Conservation (phyloP, 2,113 vertebrate species). For the Mormyrus lacerda region DNA sequence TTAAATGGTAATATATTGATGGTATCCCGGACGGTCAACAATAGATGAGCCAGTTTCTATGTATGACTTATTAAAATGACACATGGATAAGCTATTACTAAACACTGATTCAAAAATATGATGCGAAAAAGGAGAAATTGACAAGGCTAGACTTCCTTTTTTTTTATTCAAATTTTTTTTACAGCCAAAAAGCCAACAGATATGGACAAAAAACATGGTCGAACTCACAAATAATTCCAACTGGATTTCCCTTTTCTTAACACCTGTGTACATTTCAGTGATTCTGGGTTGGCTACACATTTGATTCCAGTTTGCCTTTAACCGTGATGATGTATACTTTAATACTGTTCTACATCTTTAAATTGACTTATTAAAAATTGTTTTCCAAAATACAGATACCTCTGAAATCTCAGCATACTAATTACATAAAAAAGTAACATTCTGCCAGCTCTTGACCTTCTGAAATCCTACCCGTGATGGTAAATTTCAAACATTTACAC, state of each 20-base stretch:
- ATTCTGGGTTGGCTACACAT: slow-evolving; percentile 13
- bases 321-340: slow-evolving; percentile 25
- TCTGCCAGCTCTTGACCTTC: slow-evolving; percentile 58
- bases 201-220: slow-evolving; percentile 41
- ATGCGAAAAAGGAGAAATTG: background rate
- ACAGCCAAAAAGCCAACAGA: slow-evolving; percentile 49
- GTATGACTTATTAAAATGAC: background rate
- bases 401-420: slow-evolving; percentile 50
- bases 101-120: background rate
- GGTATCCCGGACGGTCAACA: background rate
- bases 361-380: slow-evolving; percentile 9
- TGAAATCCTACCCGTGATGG: slow-evolving; percentile 53
- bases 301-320: slow-evolving; percentile 18
- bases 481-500: slow-evolving; percentile 68
- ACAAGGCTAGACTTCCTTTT: slow-evolving; percentile 7
- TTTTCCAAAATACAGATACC: slow-evolving; percentile 29
- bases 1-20: background rate
- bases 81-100: background rate
- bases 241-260: slow-evolving; percentile 19
- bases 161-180: slow-evolving; percentile 49
- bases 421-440: slow-evolving; percentile 56
- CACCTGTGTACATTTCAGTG: background rate
- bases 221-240: slow-evolving; percentile 27
- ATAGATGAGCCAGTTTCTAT: background rate
- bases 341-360: slow-evolving; percentile 38